A percentile compares a stretch with the other conserved stretches of the same genome.
Evolutionary conservation across 1,140 invertebrate genomes (phyloP).

Genomic region (Brachionus calyciflorus): DNA sequence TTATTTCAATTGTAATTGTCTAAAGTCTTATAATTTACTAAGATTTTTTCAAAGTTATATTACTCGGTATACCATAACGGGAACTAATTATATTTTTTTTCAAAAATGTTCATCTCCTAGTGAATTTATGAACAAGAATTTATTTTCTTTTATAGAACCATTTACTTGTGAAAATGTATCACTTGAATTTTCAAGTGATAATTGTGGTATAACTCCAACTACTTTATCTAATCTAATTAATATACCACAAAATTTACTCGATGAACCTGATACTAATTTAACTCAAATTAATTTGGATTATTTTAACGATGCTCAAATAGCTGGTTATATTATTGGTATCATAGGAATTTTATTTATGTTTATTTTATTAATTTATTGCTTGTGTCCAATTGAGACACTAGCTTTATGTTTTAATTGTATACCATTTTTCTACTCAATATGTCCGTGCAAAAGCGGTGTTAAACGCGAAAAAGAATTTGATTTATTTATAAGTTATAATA

Average conservation of each 20-base stretch:
- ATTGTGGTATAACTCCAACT: background rate
- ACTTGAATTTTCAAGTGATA: background rate
- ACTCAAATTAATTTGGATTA: background rate
- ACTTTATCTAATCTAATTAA: background rate
- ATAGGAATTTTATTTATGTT: constrained; percentile 19
- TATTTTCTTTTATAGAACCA: constrained; percentile 12
- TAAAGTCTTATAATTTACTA: constrained; percentile 13
- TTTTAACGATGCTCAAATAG: constrained; percentile 36
- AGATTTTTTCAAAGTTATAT: constrained; percentile 28
- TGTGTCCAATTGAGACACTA: constrained; percentile 39
- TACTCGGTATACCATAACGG: constrained; percentile 1
- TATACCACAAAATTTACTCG: background rate
- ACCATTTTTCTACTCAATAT: constrained; percentile 28
- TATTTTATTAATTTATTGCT: background rate
- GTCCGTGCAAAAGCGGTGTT: constrained; percentile 39
- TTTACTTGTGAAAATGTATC: background rate
- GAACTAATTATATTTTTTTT: background rate
- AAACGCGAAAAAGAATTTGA: constrained; percentile 15
- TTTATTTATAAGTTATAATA: constrained; percentile 45
- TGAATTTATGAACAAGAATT: background rate
- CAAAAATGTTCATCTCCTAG: constrained; percentile 4
- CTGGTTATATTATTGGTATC: constrained; percentile 13
- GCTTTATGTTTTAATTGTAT: constrained; percentile 20
- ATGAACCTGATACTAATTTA: background rate
- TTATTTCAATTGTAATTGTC: background rate